Evolutionary conservation across 2,888 invertebrate genomes (phyloP), one percentile per base, ranked within the genome.

Genomic region (Epistrophe grossulariae): DNA sequence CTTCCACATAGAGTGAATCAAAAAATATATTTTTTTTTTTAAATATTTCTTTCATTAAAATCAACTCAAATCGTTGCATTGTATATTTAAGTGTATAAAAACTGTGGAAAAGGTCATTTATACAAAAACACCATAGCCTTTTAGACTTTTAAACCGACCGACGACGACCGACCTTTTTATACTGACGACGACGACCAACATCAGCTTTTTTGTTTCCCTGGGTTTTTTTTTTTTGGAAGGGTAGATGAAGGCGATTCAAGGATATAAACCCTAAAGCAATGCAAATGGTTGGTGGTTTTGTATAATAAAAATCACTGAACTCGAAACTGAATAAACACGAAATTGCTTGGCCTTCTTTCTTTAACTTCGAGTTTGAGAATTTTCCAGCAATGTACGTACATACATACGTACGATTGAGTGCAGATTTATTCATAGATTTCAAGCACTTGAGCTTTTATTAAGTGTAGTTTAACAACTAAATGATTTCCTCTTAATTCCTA

Each of bases 391-490:
- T 59, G 48, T 85, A 77, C 24, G 48, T 85, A 77, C 81, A 71
- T 57, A 52, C 45, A 43, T 85, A 77, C 24, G 48, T 85, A 77
- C 81, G 74, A 83, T 72, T 82, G 79, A 72, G 76, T 76, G 83
- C 79, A 76, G 87, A 87, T 87, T 87, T 87, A 87, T 83, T 83
- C 83, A 83, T 83, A 79, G 76, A 83, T 79, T n/a, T 79, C 83
- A 72, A 62, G 64, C 76, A 82, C 87, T 87, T 71, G 76, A 83
- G 83, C 79, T 74, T 76, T 79, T 87, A 82, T 82, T 79, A 87
- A 87, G 85, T 87, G 83, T 82, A 87, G 83, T 83, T 87, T 83
- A 87, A 87, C 87, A 87, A 87, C 87, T 87, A 83, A 87, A 87
- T 87, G 82, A 87, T 83, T 87, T 87, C 83, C 87, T 83, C 87